Evolutionary conservation across 1,140 invertebrate species (phyloP).

Genomic region (Batillaria attramentaria): DNA sequence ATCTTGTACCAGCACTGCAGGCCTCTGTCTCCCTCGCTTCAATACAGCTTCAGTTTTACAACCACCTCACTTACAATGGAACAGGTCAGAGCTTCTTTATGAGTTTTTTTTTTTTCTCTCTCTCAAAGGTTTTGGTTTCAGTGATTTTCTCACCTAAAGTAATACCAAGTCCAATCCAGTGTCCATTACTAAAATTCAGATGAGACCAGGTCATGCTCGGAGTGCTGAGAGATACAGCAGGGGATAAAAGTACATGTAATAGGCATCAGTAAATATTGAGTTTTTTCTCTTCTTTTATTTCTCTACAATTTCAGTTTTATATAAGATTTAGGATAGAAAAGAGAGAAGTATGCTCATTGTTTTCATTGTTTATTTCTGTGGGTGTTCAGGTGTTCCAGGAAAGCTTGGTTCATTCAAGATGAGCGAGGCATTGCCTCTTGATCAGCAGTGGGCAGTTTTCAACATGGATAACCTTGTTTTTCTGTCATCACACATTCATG

Average conservation of each 20-base stretch:
- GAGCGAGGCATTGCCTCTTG: conserved; percentile 48
- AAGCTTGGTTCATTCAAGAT: conserved; percentile 51
- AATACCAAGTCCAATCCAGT: neutral
- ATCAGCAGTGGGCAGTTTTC: conserved; percentile 76
- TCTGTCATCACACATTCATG: conserved; percentile 38
- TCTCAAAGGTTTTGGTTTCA: no score
- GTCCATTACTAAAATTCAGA: neutral
- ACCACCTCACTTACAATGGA: conserved; percentile 70
- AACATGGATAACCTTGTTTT: conserved; percentile 73
- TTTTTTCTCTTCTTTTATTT: no score
- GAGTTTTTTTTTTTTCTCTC: conserved; percentile 1
- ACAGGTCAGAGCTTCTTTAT: conserved; percentile 66
- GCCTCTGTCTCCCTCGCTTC: conserved; percentile 72
- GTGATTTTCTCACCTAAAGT: neutral
- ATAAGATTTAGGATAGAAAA: neutral
- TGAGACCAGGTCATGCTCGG: no score
- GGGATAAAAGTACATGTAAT: no score
- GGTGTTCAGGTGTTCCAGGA: neutral
- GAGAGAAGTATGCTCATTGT: neutral
- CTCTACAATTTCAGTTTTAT: no score
- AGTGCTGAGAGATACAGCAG: no score
- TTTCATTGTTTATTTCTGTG: neutral
- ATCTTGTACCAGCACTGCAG: conserved; percentile 78
- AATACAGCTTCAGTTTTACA: conserved; percentile 75
- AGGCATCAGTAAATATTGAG: no score